Evolutionary conservation across 2,113 vertebrate species (phyloP).

Genomic region (Phalacrocorax aristotelis): DNA sequence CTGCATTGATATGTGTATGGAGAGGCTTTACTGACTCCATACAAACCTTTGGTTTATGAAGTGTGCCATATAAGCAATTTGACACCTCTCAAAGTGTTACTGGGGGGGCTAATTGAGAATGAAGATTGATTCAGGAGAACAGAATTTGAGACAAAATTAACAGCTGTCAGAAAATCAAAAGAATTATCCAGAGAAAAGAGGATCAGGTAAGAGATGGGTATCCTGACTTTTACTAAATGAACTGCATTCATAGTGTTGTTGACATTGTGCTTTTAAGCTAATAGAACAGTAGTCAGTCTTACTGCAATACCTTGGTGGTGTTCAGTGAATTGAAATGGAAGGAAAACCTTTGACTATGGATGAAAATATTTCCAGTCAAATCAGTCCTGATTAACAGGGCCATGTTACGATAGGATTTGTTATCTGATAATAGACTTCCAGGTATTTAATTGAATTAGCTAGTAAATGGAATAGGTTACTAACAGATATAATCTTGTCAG

Average conservation of each 20-base stretch:
- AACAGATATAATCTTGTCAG: neutral
- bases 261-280: neutral
- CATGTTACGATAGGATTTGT: neutral
- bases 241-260: neutral
- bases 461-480: neutral
- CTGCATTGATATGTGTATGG: too few relatives aligned
- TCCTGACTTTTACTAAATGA: neutral
- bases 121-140: neutral
- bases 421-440: neutral
- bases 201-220: neutral
- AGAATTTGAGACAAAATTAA: neutral
- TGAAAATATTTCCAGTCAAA: neutral
- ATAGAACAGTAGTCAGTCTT: neutral
- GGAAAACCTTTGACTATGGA: neutral
- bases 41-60: neutral
- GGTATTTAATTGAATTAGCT: neutral
- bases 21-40: neutral
- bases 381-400: neutral
- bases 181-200: neutral
- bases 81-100: neutral
- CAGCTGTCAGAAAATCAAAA: neutral
- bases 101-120: neutral
- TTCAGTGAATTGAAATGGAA: neutral
- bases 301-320: neutral
- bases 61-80: neutral